Evolutionary conservation across 2,113 vertebrate genomes (phyloP), one percentile per base, ranked within the genome.

Genomic region (Gobio gobio): DNA sequence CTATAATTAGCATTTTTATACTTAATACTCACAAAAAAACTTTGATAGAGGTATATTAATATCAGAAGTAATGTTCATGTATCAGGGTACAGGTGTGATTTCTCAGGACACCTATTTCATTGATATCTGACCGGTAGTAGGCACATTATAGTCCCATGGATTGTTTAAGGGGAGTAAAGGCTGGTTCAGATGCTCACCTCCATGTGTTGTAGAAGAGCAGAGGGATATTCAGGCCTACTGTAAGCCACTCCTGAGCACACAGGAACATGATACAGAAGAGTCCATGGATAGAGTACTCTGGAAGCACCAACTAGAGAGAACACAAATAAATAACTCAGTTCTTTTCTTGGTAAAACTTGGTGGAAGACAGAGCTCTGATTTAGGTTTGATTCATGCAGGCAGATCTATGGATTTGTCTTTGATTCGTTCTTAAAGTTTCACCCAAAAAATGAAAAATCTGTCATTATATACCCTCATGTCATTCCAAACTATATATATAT

Each of bases 211-310:
- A 99, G 94, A 99, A 97, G 81, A 99, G 96, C 49, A 99, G 93
- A 3, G 98, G 98, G 80, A 97, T 92, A 40, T 99, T 99, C 85
- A 99, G 95, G 0, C 98, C 98, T 86, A 99, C 95, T 0, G 98
- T 99, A 78, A 99, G 95, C 98, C 98, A 99, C 91, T 99, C 96
- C 58, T 98, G 97, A 10, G 98, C 97, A 7, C 98, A 99, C 85
- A 99, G 93, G 94, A 99, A 99, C 98, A 99, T 99, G 89, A 98
- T 95, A 89, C 98, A 99, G 95, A 99, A 99, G 85, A 99, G 96
- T 82, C 96, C 96, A 90, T 99, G 98, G 93, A 99, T 98, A 83
- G 97, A 99, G 87, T 98, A 99, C 78, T 99, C 98, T 0, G 98
- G 97, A 82, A 99, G 94, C 92, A 99, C 98, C 94, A 99, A 92